These are phyloP conservation scores for Anabacerthia variegaticeps DNA, from an alignment of 2,797 vertebrate species.

Conservation along the genomic window DNA sequence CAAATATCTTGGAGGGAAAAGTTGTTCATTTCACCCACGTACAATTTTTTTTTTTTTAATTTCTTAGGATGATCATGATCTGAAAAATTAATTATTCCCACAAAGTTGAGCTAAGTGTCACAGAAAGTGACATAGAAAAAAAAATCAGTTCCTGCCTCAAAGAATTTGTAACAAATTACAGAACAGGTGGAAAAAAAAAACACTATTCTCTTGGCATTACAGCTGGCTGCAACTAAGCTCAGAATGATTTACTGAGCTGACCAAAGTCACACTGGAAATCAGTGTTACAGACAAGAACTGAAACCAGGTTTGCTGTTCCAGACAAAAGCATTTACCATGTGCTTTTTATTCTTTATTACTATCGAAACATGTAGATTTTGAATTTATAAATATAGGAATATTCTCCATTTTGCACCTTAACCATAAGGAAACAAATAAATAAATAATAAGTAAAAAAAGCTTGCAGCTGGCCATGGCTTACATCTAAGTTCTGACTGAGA, in stretches of 20 bases:
- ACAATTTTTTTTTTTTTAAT: background rate
- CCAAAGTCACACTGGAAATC: background rate
- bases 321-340: background rate
- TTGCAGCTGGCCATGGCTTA: background rate
- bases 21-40: background rate
- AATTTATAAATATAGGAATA: background rate
- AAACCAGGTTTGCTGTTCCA: background rate
- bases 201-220: background rate
- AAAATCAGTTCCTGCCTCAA: background rate
- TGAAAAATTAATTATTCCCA: background rate
- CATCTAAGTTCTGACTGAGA: rapidly evolving
- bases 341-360: background rate
- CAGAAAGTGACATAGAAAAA: background rate
- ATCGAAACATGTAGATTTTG: background rate
- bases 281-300: background rate
- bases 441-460: background rate
- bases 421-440: background rate
- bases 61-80: background rate
- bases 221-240: background rate
- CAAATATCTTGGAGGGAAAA: background rate
- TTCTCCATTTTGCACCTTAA: background rate
- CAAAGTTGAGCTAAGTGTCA: background rate
- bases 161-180: background rate
- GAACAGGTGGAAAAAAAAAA: slow-evolving; percentile 6
- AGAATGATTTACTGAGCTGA: background rate